Base-by-base conservation (phyloP, 2,113 vertebrate species). In the Hippocampus mohnikei region DNA sequence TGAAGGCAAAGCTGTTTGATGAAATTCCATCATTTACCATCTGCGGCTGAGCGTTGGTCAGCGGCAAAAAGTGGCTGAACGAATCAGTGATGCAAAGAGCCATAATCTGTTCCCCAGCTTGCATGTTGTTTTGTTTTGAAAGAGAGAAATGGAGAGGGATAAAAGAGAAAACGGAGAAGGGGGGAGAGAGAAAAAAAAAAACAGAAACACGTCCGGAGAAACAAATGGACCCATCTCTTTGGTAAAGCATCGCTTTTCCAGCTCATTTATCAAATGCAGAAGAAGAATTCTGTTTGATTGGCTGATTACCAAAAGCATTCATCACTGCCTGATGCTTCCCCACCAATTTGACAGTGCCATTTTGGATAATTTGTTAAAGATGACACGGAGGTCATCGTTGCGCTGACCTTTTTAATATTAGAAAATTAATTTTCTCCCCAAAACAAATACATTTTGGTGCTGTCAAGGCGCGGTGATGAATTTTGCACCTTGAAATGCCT, bases 351-450 rank as follows among this genome's bases (percentile, higher is more conserved):
- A 95, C 95, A 95, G 91, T 88, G 90, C 88, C 93, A 93, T 96
- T 95, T 94, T 91, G 92, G 91, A 92, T 94, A 93, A 98, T 98
- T 96, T 95, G 94, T 95, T 96, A 94, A 94, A 93, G 92, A 94
- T 94, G 95, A 96, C 95, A 95, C 93, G 94, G 92, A 83, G 92
- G 91, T 94, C 94, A 86, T 91, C 92, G 92, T 93, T 92, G 86
- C 91, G 91, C 88, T 95, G 95, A 95, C 96, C 95, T 98, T 96
- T 94, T 95, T 94, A 93, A 94, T 96, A 95, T 95, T 94, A 94
- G 93, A 93, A 95, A 96, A 97, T 96, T 95, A 95, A 96, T 96
- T 96, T 96, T 94, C 92, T 80, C 89, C 91, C 91, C 91, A 92
- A 95, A 96, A 95, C 93, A 95, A 95, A 96, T 93, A 91, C 95